A percentile compares a stretch with the other conserved stretches of the same genome.
Conservation (phyloP, 2,797 vertebrate genomes). For the Clamator glandarius region DNA sequence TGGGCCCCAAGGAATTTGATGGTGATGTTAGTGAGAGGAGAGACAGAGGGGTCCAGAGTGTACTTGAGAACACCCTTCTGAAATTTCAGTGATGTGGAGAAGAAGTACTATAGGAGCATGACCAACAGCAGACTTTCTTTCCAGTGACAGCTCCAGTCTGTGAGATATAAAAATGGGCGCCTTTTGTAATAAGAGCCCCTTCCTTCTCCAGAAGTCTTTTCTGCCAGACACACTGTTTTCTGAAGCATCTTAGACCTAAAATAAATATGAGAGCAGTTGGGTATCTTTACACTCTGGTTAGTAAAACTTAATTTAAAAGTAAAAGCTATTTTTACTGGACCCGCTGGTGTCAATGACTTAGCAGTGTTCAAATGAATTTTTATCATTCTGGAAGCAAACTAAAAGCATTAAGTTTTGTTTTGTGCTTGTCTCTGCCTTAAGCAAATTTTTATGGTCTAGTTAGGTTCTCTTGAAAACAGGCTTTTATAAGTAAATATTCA, state of each 20-base stretch:
- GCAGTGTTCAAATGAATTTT: not conserved
- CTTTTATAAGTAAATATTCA: constrained; percentile 46
- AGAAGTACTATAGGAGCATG: not conserved
- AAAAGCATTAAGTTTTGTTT: constrained; percentile 6
- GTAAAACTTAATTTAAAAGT: not conserved
- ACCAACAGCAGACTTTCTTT: not conserved
- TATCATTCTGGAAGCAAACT: constrained; percentile 6
- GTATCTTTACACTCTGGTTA: not conserved
- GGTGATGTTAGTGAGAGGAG: not conserved
- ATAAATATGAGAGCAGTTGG: not conserved
- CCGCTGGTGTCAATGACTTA: not conserved
- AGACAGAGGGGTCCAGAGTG: not conserved
- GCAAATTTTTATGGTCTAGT: constrained; percentile 34
- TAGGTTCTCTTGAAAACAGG: constrained; percentile 30
- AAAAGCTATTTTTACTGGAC: constrained; percentile 7
- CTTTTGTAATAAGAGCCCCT: not conserved
- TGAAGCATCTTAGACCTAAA: not conserved
- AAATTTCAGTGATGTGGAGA: not conserved
- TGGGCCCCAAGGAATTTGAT: not conserved
- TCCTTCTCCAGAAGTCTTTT: not conserved
- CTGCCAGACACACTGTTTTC: not conserved
- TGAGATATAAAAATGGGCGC: not conserved
- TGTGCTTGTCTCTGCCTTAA: constrained; percentile 15
- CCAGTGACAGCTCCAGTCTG: not conserved
- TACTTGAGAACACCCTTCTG: not conserved